Evolutionary conservation across 2,888 invertebrate genomes (phyloP).

Genomic region (Ceramica pisi): DNA sequence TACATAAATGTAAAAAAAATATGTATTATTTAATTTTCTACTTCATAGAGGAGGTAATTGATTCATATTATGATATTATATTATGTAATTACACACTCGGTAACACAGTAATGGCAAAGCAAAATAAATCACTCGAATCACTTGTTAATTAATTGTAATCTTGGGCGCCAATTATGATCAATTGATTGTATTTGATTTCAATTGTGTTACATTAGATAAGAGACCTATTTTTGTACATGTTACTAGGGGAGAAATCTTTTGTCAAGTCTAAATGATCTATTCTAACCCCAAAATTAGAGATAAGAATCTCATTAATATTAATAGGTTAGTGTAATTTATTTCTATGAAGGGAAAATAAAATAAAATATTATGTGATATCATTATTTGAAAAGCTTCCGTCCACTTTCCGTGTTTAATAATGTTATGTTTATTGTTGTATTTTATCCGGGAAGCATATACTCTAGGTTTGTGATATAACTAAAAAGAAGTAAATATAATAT

Average conservation of each 20-base stretch:
- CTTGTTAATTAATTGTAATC: slow-evolving; percentile 49
- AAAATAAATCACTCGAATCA: slow-evolving; percentile 38
- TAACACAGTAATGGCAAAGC: slow-evolving; percentile 16
- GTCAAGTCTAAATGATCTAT: not conserved
- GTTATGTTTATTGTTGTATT: not conserved
- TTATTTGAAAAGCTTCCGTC: slow-evolving; percentile 12
- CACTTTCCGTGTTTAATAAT: slow-evolving; percentile 18
- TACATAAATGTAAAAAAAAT: not conserved
- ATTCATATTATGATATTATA: slow-evolving; percentile 12
- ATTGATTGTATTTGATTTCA: slow-evolving; percentile 57
- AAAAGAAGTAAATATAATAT: too few species aligned
- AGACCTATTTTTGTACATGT: slow-evolving; percentile 14
- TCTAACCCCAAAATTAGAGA: not conserved
- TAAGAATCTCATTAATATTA: not conserved
- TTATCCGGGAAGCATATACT: slow-evolving; percentile 9
- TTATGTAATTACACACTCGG: slow-evolving; percentile 1
- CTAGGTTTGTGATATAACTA: too few species aligned
- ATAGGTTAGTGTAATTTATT: not conserved
- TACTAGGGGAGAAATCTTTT: slow-evolving; percentile 6
- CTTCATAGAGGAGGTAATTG: not conserved
- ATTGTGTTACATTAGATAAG: slow-evolving; percentile 35
- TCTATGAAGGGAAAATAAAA: slow-evolving; percentile 1
- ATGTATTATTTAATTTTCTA: slow-evolving; percentile 6
- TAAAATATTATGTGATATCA: not conserved
- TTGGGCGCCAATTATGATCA: slow-evolving; percentile 50